Base-by-base conservation (phyloP, 2,797 vertebrate genomes). In the Semotilus atromaculatus region DNA sequence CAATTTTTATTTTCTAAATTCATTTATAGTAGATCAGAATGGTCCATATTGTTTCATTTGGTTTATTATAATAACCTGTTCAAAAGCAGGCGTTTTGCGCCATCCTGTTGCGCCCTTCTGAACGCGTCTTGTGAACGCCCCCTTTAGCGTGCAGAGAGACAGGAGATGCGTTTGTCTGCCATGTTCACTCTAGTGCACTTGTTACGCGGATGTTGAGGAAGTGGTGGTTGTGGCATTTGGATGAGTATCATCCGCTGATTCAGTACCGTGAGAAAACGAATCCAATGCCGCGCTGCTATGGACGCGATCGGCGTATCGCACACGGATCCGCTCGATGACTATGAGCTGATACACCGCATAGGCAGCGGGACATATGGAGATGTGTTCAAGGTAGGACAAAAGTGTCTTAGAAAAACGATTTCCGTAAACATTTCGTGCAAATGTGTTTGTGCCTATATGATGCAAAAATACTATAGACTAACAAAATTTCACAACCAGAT, bases 331-430 rank as follows among this genome's bases (percentile, higher is more conserved):
- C 91, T 94, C 83, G 94, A 93, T 70, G 94, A 95, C 87, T 96
- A 94, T 76, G 94, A 96, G 87, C 89, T 96, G 80, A 89, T 96
- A 83, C 93, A 94, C 83, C 93, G 95, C 78, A 94, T 95, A 18
- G 95, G 95, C 14, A 94, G 94, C 73, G 95, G 95, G 60, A 96
- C 95, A 9, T 95, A 96, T 83, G 95, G 95, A 51, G 95, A 96
- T 82, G 95, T 96, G 62, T 96, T 94, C 82, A 95, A 96, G 95
- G 95, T 96, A 90, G 78, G 40, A 16, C 6, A 45, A 31, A 19
- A 74, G 0, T 74, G 10, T 9, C 2, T 31, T 2, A 19, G 6
- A 55, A 13, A 76, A 53, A 75, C 51, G 3, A 60, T 16, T 76
- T 58, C 34, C 53, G 74, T 60, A 8, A 26, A 58, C 23, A 26